Evolutionary conservation across 2,113 vertebrate species (phyloP).

Genomic region (Pelusios castaneus): DNA sequence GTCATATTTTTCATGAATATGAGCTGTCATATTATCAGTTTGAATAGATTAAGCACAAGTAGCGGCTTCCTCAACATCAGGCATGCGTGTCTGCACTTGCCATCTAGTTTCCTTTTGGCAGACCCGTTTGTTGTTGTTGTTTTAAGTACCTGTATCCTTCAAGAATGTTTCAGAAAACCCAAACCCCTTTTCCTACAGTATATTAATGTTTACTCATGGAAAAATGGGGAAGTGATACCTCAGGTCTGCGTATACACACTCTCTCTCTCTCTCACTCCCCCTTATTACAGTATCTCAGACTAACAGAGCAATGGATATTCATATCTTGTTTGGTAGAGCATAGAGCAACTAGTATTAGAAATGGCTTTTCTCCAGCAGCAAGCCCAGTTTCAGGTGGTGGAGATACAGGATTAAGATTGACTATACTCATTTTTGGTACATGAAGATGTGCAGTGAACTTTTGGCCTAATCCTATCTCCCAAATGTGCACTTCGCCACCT

Average conservation of each 20-base stretch:
- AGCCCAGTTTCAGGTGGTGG: background rate
- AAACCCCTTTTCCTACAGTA: background rate
- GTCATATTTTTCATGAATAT: conserved; percentile 22
- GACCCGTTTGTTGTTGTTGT: conserved; percentile 4
- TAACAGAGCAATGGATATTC: background rate
- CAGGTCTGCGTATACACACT: background rate
- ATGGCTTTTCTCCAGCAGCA: background rate
- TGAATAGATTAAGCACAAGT: background rate
- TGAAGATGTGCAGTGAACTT: background rate
- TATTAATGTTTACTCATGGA: background rate
- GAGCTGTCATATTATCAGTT: background rate
- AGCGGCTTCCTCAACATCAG: background rate
- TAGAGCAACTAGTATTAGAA: background rate
- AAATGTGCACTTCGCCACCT: background rate
- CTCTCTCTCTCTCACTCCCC: background rate
- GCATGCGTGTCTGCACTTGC: background rate
- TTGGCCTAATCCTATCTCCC: background rate
- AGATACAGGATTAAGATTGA: background rate
- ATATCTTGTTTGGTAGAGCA: background rate
- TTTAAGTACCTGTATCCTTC: background rate
- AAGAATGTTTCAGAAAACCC: background rate
- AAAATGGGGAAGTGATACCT: background rate
- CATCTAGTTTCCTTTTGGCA: background rate
- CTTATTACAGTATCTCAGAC: background rate
- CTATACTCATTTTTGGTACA: background rate